Evolutionary conservation across 1,140 invertebrate species (phyloP).

Genomic region (Trichogramma pretiosum): DNA sequence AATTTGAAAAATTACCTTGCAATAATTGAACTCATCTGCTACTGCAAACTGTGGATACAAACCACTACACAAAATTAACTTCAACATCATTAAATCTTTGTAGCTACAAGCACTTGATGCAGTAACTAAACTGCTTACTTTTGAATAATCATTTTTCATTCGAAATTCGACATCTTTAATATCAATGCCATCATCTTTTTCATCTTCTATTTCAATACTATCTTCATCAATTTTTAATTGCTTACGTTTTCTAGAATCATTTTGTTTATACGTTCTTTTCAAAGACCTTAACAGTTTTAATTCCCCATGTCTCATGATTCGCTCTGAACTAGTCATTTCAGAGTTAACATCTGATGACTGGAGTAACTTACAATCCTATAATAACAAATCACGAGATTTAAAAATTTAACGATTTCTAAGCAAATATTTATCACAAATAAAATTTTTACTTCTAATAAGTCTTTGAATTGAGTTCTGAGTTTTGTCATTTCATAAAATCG

Average conservation of each 20-base stretch:
- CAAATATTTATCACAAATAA: no score
- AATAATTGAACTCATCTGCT: conserved; percentile 87
- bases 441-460: conserved; percentile 70
- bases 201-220: conserved; percentile 39
- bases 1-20: conserved; percentile 53
- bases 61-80: conserved; percentile 83
- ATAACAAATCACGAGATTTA: no score
- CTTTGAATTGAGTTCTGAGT: conserved; percentile 80
- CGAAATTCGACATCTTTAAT: conserved; percentile 89
- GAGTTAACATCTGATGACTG: conserved; percentile 44
- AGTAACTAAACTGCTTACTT: conserved; percentile 60
- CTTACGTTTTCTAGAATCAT: conserved; percentile 59
- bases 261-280: conserved; percentile 55
- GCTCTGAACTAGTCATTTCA: conserved; percentile 63
- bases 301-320: conserved; percentile 75
- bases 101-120: conserved; percentile 66
- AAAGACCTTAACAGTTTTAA: conserved; percentile 74
- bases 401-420: background rate
- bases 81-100: conserved; percentile 77
- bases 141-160: conserved; percentile 61
- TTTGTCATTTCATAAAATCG: conserved; percentile 94
- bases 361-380: conserved; percentile 62
- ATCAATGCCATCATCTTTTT: conserved; percentile 54
- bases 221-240: conserved; percentile 60
- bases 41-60: conserved; percentile 89